Evolutionary conservation across 1,140 invertebrate species (phyloP), one percentile per base, ranked within the genome.

Genomic region (Eupeodes corollae): DNA sequence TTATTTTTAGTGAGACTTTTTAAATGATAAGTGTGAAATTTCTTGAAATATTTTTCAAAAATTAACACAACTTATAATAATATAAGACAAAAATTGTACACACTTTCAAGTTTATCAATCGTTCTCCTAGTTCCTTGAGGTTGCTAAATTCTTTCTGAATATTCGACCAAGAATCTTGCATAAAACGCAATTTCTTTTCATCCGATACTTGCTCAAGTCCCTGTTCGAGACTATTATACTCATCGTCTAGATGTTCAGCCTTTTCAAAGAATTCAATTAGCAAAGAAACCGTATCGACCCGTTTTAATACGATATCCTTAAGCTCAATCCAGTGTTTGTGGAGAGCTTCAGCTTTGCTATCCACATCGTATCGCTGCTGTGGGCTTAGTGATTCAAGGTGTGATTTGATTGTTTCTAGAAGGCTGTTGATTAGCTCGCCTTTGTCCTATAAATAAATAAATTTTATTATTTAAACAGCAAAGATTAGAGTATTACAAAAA

Each of bases 261-360:
- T 79, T 73, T 56, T 79, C 75, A 54, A 86, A 83, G 68, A 89
- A 88, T 51, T 84, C 78, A 31, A 85, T 76, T 55, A 88, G 86
- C 45, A 78, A 59, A 2, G 77, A 75, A 21, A 78, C 74, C 10
- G 80, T 56, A 49, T 79, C 73, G 18, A 86, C 75, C 48, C 86
- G 75, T 44, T 71, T 73, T 50, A 84, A 75, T 0, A 86, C 64
- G 13, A 78, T 57, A 46, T 73, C 75, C 51, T 82, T 79, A 1
- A 86, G 69, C 34, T 78, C 72, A 14, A 76, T 68, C 79, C 84
- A 86, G 34, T 79, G 74, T 31, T 79, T 73, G 44, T 73, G 70
- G 8, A 86, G 61, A 0, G 74, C 62, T 16, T 82, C 75, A 2
- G 78, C 76, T 60, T 82, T 82, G 6, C 73, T 64, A 44, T 79